Evolutionary conservation across 2,113 vertebrate species (phyloP).

Genomic region (Rhinogobius similis): DNA sequence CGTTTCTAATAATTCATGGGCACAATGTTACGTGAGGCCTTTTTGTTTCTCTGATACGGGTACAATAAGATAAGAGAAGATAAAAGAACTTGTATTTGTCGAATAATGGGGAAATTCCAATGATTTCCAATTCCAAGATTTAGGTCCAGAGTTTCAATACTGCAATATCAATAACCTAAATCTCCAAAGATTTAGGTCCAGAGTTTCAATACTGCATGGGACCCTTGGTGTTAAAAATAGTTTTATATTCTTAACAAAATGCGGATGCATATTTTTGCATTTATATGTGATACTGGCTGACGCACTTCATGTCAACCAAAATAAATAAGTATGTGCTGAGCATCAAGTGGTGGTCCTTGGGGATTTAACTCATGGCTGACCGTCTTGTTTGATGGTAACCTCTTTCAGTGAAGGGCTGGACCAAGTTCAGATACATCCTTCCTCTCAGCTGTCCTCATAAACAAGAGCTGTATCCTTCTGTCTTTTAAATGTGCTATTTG

Average conservation of each 20-base stretch:
- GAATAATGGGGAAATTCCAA: no score
- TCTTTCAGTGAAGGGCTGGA: conserved; percentile 54
- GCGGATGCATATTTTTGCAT: neutral
- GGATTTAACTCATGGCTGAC: conserved; percentile 28
- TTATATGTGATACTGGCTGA: neutral
- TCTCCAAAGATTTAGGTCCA: no score
- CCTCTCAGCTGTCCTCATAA: conserved; percentile 48
- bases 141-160: no score
- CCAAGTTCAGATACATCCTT: conserved; percentile 46
- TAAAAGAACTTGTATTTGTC: no score
- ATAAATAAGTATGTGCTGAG: conserved; percentile 11
- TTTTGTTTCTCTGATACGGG: conserved; percentile 52
- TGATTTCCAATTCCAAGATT: no score
- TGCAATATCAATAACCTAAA: no score
- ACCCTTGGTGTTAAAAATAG: neutral
- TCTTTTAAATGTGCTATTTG: conserved; percentile 34
- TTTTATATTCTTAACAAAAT: neutral
- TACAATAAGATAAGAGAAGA: neutral
- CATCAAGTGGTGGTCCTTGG: conserved; percentile 15
- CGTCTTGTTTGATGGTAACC: conserved; percentile 39
- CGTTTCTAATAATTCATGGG: conserved; percentile 11
- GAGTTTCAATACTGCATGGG: no score
- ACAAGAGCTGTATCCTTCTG: conserved; percentile 31
- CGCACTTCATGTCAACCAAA: conserved; percentile 13
- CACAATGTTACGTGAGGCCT: no score